phyloP scores from a whole-genome alignment of 2,797 vertebrate genomes.

The Hybognathus amarus region DNA sequence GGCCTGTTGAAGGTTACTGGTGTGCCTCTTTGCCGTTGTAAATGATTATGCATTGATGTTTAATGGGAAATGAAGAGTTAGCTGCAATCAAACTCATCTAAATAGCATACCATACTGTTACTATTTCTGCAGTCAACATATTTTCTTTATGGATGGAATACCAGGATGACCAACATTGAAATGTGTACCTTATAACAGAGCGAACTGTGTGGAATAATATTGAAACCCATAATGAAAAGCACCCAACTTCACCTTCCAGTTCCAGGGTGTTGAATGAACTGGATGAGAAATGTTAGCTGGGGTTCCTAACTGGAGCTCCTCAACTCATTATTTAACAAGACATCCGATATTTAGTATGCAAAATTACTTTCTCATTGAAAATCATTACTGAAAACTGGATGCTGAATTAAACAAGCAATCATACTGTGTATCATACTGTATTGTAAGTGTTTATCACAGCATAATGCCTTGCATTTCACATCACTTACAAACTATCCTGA shows the following conservation, averaged over 20 bases:
- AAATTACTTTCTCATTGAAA: background rate
- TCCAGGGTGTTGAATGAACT: background rate
- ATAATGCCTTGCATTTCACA: background rate
- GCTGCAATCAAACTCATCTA: background rate
- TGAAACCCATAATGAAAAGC: background rate
- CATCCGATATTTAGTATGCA: background rate
- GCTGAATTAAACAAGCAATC: background rate
- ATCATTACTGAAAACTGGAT: background rate
- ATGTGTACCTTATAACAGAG: background rate
- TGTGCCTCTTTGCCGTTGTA: background rate
- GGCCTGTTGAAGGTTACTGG: background rate
- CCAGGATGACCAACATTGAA: background rate
- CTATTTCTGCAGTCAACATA: background rate
- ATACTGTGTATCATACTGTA: background rate
- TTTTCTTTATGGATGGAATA: background rate
- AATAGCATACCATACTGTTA: background rate
- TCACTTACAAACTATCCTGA: no score
- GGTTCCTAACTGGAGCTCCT: background rate
- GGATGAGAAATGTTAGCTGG: background rate
- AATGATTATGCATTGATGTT: constrained; percentile 15
- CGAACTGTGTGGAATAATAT: background rate
- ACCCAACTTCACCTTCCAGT: background rate
- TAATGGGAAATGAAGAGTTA: background rate
- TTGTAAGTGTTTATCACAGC: background rate
- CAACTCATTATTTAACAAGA: background rate